Evolutionary conservation across 2,888 invertebrate genomes (phyloP), one percentile per base, ranked within the genome.

Genomic region (Cosmia trapezina): DNA sequence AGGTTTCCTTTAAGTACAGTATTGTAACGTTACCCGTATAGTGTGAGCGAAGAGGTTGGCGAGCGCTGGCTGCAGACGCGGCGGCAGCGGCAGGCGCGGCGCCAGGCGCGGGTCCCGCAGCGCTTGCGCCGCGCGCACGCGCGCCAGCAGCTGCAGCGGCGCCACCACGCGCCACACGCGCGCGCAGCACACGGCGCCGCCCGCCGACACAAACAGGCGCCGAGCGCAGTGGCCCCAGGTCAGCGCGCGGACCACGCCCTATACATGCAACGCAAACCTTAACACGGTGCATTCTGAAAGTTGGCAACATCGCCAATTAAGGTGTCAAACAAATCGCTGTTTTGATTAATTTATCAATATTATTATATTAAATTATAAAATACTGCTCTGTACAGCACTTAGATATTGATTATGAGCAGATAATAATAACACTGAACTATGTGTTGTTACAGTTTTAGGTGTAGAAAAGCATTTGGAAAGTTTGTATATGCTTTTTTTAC

Each of bases 191-290:
- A 98, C 97, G 89, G 98, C 98, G 62, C 98, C 98, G 19, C 99
- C 99, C 78, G 92, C 95, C 72, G 93, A 92, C 69, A 99, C 97
- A 93, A 99, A 99, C 84, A 99, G 96, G 45, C 99, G 97, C 86
- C 98, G 98, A 92, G 99, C 99, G 92, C 99, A 99, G 96, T 99
- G 99, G 45, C 99, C 99, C 99, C 99, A 99, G 12, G 99, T 99
- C 89, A 99, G 96, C 2, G 99, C 99, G 65, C 99, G 98, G 69
- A 99, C 98, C 98, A 97, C 83, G 98, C 97, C 98, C 98, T 98
- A 90, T 0, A 0, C 11, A 1, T 2, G 4, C 4, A 5, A 53
- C 9, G 11, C 4, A 0, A 28, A 0, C 4, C 6, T 43, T 37
- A 0, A 17, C 11, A 6, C 7, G 28, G 4, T 19, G 19, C 14